These are phyloP conservation scores for Nomada lathburiana DNA, from an alignment of 2,888 invertebrate species.

Conservation along the genomic window DNA sequence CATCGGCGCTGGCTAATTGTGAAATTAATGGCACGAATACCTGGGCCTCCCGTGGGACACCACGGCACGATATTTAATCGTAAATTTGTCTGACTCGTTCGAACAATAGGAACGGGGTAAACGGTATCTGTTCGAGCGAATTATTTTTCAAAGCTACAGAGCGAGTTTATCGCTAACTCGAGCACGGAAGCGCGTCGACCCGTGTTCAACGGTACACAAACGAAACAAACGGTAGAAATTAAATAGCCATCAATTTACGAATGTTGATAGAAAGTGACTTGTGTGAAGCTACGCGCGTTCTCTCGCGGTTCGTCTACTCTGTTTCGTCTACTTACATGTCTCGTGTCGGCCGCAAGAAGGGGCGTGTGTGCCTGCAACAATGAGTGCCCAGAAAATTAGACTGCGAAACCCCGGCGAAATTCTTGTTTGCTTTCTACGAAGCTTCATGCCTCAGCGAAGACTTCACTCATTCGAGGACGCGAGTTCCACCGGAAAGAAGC, in stretches of 20 bases:
- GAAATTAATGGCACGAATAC: constrained; percentile 47
- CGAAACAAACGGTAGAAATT: not conserved
- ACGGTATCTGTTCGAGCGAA: not conserved
- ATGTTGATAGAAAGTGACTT: not conserved
- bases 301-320: not conserved
- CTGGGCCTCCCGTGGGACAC: constrained; percentile 23
- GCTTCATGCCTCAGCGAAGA: constrained; percentile 64
- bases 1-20: constrained; percentile 40
- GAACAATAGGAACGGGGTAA: constrained; percentile 6
- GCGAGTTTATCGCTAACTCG: not conserved
- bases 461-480: constrained; percentile 48
- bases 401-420: constrained; percentile 30
- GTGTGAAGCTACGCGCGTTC: not conserved
- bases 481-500: constrained; percentile 32
- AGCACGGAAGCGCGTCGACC: not conserved
- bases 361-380: constrained; percentile 90
- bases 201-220: not conserved
- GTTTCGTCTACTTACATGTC: constrained; percentile 85
- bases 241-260: not conserved
- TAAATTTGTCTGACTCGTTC: constrained; percentile 35
- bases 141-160: not conserved
- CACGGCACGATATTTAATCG: constrained; percentile 39
- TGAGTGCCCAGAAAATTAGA: constrained; percentile 80
- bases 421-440: constrained; percentile 51
- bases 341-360: constrained; percentile 87